Percentiles rank a stretch among this genome's conserved stretches.
These are phyloP conservation scores for Polypedilum vanderplanki DNA, from an alignment of 1,140 invertebrate species.

Conservation along the genomic window DNA sequence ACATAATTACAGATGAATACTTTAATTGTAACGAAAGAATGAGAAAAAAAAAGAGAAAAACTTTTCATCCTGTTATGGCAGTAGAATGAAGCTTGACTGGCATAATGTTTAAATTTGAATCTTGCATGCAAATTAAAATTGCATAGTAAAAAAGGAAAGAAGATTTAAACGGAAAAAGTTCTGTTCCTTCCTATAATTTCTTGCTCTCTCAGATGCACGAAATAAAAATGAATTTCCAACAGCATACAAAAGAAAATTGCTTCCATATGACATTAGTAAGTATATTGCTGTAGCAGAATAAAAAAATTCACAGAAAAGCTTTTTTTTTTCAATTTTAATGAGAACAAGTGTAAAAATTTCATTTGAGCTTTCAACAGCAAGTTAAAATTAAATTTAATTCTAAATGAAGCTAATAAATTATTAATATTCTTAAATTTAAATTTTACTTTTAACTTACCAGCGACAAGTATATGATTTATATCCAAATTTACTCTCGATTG, in stretches of 20 bases:
- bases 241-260: neutral
- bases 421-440: too few species aligned
- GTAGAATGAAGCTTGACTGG: neutral
- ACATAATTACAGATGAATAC: conserved; percentile 25
- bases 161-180: neutral
- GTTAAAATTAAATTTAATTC: too few species aligned
- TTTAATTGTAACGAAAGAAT: conserved; percentile 3
- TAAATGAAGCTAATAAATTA: too few species aligned
- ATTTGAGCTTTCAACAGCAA: too few species aligned
- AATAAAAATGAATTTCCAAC: neutral
- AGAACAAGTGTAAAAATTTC: too few species aligned
- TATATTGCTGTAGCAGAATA: too few species aligned
- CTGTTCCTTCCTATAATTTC: neutral
- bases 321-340: too few species aligned
- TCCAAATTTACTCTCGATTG: conserved; percentile 34
- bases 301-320: too few species aligned
- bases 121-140: conserved; percentile 14
- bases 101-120: neutral
- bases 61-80: neutral
- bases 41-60: too few species aligned
- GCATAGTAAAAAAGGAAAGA: neutral
- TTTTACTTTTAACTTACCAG: too few species aligned
- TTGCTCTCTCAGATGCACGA: neutral
- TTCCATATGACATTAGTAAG: neutral
- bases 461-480: conserved; percentile 32